These are phyloP conservation scores for Falco columbarius DNA, from an alignment of 2,797 vertebrate genomes.

Conservation along the genomic window DNA sequence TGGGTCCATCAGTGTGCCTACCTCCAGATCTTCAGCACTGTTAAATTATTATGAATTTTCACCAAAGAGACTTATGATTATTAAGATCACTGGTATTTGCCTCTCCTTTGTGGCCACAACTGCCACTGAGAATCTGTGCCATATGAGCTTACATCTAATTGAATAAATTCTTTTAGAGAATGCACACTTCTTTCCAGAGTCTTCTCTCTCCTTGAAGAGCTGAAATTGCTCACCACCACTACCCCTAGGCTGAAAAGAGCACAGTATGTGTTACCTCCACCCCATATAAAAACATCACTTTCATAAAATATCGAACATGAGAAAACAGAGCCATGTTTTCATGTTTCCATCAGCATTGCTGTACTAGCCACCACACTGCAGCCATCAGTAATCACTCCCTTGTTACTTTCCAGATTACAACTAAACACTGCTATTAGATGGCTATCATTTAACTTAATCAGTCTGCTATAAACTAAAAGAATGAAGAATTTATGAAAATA, in stretches of 20 bases:
- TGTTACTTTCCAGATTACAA: not conserved
- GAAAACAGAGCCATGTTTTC: not conserved
- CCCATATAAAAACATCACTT: not conserved
- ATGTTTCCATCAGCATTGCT: not conserved
- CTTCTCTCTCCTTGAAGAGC: not conserved
- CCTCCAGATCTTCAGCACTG: not conserved
- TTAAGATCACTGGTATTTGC: not conserved
- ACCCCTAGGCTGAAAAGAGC: not conserved
- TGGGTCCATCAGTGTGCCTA: not conserved
- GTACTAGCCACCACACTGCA: not conserved
- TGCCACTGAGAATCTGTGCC: not conserved
- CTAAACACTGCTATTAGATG: not conserved
- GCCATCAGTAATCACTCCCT: not conserved
- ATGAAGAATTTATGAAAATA: constrained; percentile 14
- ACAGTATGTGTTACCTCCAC: fast-evolving
- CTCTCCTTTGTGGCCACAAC: not conserved
- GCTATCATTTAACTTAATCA: constrained; percentile 25
- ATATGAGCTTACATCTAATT: fast-evolving
- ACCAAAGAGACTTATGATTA: not conserved
- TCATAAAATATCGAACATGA: not conserved
- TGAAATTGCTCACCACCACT: not conserved
- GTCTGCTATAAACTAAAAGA: constrained; percentile 21
- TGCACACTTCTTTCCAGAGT: not conserved
- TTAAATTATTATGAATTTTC: not conserved
- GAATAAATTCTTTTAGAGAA: not conserved